A percentile compares a stretch with the other conserved stretches of the same genome.
phyloP scores from a whole-genome alignment of 2,113 vertebrate genomes.

The Tragulus kanchil region DNA sequence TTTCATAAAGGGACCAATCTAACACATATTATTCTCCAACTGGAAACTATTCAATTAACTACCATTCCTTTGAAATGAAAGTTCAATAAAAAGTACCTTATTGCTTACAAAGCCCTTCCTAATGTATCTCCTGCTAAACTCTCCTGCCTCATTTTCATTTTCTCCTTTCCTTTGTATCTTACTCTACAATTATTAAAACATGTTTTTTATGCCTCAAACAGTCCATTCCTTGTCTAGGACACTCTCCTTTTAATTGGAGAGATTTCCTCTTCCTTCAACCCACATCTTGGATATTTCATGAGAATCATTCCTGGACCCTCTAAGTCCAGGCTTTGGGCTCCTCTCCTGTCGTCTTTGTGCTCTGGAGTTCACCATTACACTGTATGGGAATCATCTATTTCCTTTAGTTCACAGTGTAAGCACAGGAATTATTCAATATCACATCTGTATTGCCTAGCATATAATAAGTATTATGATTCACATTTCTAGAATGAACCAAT shows the following conservation, averaged over 20 bases:
- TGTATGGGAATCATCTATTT: background rate
- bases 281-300: background rate
- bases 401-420: background rate
- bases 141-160: background rate
- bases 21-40: background rate
- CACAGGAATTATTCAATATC: background rate
- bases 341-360: background rate
- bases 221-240: background rate
- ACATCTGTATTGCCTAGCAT: background rate
- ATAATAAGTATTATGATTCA: background rate
- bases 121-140: background rate
- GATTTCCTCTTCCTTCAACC: background rate
- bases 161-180: background rate
- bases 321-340: background rate
- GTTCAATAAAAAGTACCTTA: background rate
- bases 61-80: background rate
- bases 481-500: slow-evolving; percentile 22
- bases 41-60: background rate
- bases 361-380: background rate
- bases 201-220: background rate
- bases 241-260: background rate
- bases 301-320: background rate
- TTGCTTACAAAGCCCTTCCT: background rate
- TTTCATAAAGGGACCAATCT: background rate
- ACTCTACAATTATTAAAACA: background rate